Base-by-base conservation (phyloP, 2,797 vertebrate genomes). In the Poecile montanus region DNA sequence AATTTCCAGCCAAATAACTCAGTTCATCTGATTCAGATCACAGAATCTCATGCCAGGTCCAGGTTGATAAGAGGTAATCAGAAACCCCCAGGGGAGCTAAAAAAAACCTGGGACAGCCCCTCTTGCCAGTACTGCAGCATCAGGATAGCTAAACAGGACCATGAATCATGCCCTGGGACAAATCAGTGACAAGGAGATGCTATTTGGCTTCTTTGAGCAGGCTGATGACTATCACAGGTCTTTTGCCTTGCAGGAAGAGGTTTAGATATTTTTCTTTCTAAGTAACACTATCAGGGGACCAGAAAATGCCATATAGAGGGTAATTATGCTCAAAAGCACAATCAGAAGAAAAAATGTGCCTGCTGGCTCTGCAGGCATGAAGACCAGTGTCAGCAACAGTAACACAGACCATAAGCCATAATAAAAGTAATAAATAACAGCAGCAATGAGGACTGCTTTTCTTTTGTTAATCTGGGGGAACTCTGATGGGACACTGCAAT, bases 281-380 rank as follows among this genome's bases (percentile, higher is more conserved):
- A 88, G 61, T 70, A 72, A 58, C 16, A 22, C 34, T 60, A 75
- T 32, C 73, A 81, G 76, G 85, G 27, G 44, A 93, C 48, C 13
- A 42, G 73, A 16, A 94, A 94, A 86, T 94, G 87, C 47, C 76
- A 62, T 90, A 78, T 62, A 95, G 66, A 85, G 44, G 61, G 61
- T 53, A 93, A 91, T 88, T 92, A 84, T 38, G 40, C 53, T 94
- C 70, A 78, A 85, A 94, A 92, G 48, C 62, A 74, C 51, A 72
- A 80, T 77, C 30, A 80, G 77, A 72, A 86, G 18, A 42, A 93
- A 91, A 93, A 96, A 95, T 75, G 32, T 81, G 32, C 73, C 63
- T 30, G 19, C 88, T 80, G 89, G 60, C 56, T 92, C 76, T 6
- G 3, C 32, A 91, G n/a, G 42, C 51, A 67, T 36, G 30, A 81